These are phyloP conservation scores for Dysidea cf. avara DNA, from an alignment of 37 sponge, comb jelly and placozoan species.

Conservation along the genomic window DNA sequence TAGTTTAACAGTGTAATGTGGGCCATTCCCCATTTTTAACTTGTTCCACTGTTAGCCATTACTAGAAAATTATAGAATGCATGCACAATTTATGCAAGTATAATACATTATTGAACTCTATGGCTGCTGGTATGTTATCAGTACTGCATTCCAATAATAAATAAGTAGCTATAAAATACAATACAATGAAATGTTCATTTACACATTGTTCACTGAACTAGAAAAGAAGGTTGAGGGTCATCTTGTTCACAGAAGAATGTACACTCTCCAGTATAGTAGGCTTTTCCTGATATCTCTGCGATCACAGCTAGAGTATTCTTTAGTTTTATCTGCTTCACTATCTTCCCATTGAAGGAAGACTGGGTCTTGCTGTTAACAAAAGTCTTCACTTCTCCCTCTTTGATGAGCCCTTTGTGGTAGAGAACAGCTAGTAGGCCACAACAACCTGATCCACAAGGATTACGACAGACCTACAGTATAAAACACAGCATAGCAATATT, in stretches of 20 bases:
- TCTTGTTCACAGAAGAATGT: no score
- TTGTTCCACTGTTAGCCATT: no score
- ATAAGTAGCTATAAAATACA: no score
- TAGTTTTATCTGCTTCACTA: conserved; percentile 34
- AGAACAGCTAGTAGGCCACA: conserved; percentile 72
- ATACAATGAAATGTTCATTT: no score
- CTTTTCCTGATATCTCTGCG: conserved; percentile 81
- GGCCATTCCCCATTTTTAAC: no score
- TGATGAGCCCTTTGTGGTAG: conserved; percentile 61
- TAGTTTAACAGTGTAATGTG: no score
- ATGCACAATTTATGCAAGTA: no score
- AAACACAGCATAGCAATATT: neutral
- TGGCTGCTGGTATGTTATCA: no score
- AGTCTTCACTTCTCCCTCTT: conserved; percentile 30
- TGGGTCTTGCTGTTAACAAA: conserved; percentile 38
- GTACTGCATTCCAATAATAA: no score
- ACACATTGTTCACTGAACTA: conserved; percentile 42
- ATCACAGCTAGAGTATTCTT: conserved; percentile 52
- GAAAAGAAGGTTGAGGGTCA: conserved; percentile 50
- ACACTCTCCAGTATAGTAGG: conserved; percentile 64
- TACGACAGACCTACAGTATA: conserved; percentile 65
- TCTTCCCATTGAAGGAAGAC: conserved; percentile 60
- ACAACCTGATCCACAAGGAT: conserved; percentile 84
- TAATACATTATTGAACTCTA: no score
- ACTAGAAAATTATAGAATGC: no score